Percentiles rank a stretch among this genome's conserved stretches.
These are phyloP conservation scores for Lanistes nyassanus DNA, from an alignment of 1,140 invertebrate genomes.

Conservation along the genomic window DNA sequence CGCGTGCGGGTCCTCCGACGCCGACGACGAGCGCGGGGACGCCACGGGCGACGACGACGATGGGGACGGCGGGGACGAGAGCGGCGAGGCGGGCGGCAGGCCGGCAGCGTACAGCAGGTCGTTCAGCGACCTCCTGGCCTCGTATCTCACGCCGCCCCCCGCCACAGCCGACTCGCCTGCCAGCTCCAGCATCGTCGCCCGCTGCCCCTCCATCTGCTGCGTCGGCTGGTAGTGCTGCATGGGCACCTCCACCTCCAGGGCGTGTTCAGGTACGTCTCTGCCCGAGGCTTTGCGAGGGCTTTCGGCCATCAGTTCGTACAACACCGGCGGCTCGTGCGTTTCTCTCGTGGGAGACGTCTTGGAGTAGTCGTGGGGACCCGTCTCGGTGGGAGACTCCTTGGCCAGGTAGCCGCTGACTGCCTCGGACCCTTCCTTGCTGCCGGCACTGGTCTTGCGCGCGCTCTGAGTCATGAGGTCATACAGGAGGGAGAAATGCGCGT, in stretches of 20 bases:
- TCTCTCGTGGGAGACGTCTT: constrained; percentile 9
- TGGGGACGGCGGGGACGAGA: background rate
- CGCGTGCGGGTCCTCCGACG: constrained; percentile 38
- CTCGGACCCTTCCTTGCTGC: constrained; percentile 13
- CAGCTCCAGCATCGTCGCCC: constrained; percentile 1
- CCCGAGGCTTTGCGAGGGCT: constrained; percentile 37
- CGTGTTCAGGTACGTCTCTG: constrained; percentile 36
- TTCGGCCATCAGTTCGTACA: constrained; percentile 27
- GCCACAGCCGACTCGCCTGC: background rate
- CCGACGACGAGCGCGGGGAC: background rate
- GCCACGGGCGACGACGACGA: constrained; percentile 34
- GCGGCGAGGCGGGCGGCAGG: background rate
- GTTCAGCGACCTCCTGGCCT: constrained; percentile 30
- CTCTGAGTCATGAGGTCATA: constrained; percentile 50
- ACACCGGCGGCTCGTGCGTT: constrained; percentile 24
- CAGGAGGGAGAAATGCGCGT: constrained; percentile 42
- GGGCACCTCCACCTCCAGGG: constrained; percentile 25
- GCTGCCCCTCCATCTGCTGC: constrained; percentile 20
- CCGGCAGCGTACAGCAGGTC: constrained; percentile 31
- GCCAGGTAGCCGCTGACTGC: background rate
- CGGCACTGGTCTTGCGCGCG: constrained; percentile 25
- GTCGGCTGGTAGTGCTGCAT: constrained; percentile 16
- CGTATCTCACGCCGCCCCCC: constrained; percentile 13
- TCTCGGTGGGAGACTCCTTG: background rate
- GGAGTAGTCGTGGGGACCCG: constrained; percentile 22